Conservation (phyloP, 2,113 vertebrate genomes). For the Corythoichthys haematopterus region DNA sequence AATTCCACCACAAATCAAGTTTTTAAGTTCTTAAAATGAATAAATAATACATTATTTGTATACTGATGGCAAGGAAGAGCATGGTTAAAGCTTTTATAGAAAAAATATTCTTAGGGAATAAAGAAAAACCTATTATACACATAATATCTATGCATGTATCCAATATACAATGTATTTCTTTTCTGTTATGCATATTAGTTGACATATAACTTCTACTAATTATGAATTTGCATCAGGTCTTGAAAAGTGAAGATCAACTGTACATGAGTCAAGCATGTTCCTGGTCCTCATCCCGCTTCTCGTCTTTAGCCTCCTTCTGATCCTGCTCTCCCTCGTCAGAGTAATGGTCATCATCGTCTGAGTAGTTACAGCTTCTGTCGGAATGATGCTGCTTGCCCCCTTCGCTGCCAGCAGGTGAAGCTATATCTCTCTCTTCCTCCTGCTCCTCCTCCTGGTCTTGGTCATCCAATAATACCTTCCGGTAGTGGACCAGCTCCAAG, state of each 20-base stretch:
- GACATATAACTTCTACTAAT: too few species aligned
- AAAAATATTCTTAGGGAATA: too few species aligned
- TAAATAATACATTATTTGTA: too few species aligned
- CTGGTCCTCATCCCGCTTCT: slow-evolving; percentile 6
- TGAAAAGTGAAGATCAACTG: not conserved
- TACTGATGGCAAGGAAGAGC: too few species aligned
- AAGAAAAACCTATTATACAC: too few species aligned
- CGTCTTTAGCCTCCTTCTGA: slow-evolving; percentile 36
- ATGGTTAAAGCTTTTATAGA: too few species aligned
- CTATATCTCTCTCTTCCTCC: slow-evolving; percentile 6
- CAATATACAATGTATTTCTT: too few species aligned
- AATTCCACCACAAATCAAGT: too few species aligned
- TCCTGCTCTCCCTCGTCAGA: slow-evolving; percentile 41
- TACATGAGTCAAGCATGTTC: not conserved
- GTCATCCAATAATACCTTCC: slow-evolving; percentile 46
- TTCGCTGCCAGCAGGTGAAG: not conserved
- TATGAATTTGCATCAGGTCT: too few species aligned
- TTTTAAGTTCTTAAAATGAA: too few species aligned
- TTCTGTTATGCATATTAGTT: too few species aligned
- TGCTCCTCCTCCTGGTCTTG: slow-evolving; percentile 34
- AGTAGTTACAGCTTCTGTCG: slow-evolving; percentile 15
- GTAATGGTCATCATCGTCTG: slow-evolving; percentile 38
- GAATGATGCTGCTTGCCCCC: slow-evolving; percentile 2
- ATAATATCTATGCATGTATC: too few species aligned
- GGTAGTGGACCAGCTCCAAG: slow-evolving; percentile 31